phyloP scores from a whole-genome alignment of 1,140 invertebrate species.

The Saccostrea echinata region DNA sequence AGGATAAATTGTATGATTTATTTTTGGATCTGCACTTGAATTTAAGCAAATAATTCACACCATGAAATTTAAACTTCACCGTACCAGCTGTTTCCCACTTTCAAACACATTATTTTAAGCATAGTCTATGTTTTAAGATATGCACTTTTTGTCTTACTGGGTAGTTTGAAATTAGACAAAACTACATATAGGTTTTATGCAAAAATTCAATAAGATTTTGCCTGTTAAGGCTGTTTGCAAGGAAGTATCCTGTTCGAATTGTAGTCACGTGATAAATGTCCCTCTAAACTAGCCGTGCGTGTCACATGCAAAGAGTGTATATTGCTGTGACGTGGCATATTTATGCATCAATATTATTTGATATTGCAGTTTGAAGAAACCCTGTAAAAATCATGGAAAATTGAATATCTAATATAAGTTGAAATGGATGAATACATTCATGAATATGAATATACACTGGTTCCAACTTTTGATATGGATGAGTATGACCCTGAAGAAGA shows the following conservation, averaged over 20 bases:
- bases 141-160: not conserved
- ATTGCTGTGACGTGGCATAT: not conserved
- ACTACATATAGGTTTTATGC: too few relatives aligned
- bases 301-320: conserved; percentile 7
- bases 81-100: not conserved
- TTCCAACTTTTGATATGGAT: conserved; percentile 60
- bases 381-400: too few relatives aligned
- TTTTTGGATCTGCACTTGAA: not conserved
- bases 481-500: conserved; percentile 57
- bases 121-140: too few relatives aligned
- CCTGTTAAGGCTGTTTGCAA: too few relatives aligned
- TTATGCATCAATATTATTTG: too few relatives aligned
- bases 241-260: not conserved
- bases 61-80: not conserved
- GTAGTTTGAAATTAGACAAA: too few relatives aligned
- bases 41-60: not conserved
- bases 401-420: not conserved
- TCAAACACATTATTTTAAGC: not conserved
- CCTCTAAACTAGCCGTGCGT: not conserved
- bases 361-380: too few relatives aligned
- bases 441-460: conserved; percentile 58
- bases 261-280: not conserved
- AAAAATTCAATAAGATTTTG: too few relatives aligned
- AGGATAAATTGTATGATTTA: conserved; percentile 58
- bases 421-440: conserved; percentile 39